These are phyloP conservation scores for Cariama cristata DNA, from an alignment of 2,113 vertebrate species.

Conservation along the genomic window DNA sequence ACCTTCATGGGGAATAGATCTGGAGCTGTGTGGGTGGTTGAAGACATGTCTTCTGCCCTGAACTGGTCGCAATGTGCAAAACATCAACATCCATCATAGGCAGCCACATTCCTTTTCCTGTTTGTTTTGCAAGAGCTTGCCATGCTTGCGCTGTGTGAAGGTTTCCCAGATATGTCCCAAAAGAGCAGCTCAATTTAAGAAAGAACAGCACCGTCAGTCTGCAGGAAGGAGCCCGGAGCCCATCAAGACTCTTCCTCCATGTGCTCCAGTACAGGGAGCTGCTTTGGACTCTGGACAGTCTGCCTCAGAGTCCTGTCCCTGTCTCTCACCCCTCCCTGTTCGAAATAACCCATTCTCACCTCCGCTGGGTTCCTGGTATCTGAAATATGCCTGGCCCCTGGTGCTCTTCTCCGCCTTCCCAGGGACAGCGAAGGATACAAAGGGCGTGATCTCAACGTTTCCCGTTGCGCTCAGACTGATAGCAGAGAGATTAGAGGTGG, in stretches of 20 bases:
- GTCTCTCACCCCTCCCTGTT: accelerated
- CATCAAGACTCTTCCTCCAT: background rate
- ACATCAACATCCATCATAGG: background rate
- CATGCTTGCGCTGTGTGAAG: background rate
- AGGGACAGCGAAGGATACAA: background rate
- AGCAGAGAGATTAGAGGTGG: background rate
- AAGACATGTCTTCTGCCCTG: background rate
- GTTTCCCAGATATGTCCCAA: background rate
- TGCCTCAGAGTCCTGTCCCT: background rate
- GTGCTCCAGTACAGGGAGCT: background rate
- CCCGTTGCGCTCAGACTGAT: background rate
- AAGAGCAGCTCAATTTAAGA: background rate
- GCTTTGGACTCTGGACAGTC: background rate
- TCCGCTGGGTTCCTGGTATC: background rate
- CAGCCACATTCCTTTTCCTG: background rate
- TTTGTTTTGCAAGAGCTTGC: background rate
- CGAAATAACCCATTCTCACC: background rate
- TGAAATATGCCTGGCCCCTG: background rate
- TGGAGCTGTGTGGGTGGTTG: background rate
- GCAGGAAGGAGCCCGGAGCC: background rate
- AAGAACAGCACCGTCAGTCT: background rate
- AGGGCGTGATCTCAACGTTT: background rate
- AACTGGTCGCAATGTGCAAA: background rate
- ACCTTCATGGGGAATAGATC: background rate
- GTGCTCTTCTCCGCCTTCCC: background rate